These are phyloP conservation scores for Hipposideros larvatus DNA, from an alignment of 2,797 vertebrate genomes.

Conservation along the genomic window DNA sequence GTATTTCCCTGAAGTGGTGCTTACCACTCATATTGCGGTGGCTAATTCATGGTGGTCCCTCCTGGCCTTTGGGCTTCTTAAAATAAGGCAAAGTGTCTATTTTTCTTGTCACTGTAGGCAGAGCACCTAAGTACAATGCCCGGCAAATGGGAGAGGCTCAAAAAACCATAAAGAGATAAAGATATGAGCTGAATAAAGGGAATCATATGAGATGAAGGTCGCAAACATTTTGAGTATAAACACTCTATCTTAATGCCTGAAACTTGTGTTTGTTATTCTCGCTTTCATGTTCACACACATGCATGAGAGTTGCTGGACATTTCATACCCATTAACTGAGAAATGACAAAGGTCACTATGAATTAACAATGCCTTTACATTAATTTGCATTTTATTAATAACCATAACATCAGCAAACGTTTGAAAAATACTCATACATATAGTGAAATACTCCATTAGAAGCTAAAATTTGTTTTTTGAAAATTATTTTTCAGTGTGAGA, in stretches of 20 bases:
- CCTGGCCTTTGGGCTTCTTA: background rate
- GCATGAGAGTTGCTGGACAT: background rate
- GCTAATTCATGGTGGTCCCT: background rate
- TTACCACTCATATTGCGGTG: background rate
- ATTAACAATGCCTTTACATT: background rate
- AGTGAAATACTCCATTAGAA: background rate
- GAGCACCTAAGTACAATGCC: background rate
- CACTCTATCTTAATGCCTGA: background rate
- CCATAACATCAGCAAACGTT: background rate
- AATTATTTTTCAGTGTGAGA: background rate
- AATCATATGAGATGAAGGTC: background rate
- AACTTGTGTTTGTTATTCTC: background rate
- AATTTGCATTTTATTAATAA: constrained; percentile 28
- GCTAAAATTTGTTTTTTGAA: background rate
- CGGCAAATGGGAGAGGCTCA: background rate
- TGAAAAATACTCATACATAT: background rate
- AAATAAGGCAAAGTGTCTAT: background rate
- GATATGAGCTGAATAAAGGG: background rate
- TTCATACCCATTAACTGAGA: background rate
- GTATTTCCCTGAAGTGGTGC: background rate
- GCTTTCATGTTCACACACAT: too few relatives aligned
- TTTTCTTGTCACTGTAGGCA: background rate
- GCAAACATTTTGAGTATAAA: background rate
- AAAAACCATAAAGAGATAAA: background rate
- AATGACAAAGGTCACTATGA: background rate